phyloP scores from a whole-genome alignment of 2,888 invertebrate species.

The Lasioglossum lativentre region DNA sequence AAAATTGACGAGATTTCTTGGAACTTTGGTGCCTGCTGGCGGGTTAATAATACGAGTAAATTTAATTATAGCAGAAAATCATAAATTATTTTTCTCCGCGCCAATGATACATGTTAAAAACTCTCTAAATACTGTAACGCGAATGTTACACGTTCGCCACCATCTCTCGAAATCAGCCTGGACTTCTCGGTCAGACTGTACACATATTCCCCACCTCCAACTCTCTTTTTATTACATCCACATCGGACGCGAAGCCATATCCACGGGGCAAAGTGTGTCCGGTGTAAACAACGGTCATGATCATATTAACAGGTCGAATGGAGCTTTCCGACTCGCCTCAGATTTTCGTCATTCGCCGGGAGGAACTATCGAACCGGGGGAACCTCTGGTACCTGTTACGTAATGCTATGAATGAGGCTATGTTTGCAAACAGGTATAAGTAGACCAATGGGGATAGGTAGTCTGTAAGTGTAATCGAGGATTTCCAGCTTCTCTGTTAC shows the following conservation, averaged over 20 bases:
- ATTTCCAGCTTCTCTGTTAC: constrained; percentile 68
- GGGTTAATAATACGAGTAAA: too few species aligned
- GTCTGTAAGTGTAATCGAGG: constrained; percentile 62
- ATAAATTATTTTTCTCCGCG: not conserved
- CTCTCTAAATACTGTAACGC: not conserved
- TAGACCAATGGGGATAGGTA: constrained; percentile 1
- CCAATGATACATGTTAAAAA: not conserved
- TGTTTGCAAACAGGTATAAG: constrained; percentile 13
- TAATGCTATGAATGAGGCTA: constrained; percentile 5
- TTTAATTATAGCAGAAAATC: too few species aligned
- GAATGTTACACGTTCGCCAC: not conserved
- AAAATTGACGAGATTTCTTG: not conserved
- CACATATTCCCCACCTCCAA: not conserved
- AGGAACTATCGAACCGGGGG: constrained; percentile 13
- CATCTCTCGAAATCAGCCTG: not conserved
- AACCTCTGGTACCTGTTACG: constrained; percentile 31
- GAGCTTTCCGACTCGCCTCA: not conserved
- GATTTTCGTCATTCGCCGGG: constrained; percentile 2
- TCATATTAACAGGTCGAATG: constrained; percentile 52
- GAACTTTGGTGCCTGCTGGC: not conserved
- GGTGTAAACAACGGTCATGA: constrained; percentile 48
- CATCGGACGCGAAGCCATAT: not conserved
- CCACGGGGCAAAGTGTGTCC: constrained; percentile 3
- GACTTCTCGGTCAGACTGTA: not conserved
- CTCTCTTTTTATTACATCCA: constrained; percentile 11